phyloP scores from a whole-genome alignment of 2,888 invertebrate genomes.

The Leptogaster cylindrica region DNA sequence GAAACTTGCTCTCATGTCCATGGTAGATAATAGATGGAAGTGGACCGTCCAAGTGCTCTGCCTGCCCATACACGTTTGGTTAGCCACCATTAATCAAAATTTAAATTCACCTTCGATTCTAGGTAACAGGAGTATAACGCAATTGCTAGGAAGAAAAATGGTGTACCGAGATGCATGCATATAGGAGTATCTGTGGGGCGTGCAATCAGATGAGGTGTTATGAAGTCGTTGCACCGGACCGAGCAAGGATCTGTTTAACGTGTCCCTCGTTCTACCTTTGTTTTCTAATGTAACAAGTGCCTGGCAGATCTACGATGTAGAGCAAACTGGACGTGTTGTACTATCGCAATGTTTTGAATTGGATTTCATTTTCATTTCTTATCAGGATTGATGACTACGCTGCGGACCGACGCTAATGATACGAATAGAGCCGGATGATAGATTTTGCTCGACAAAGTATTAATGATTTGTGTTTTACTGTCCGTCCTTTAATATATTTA shows the following conservation, averaged over 20 bases:
- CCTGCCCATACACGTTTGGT: neutral
- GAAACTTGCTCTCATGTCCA: slow-evolving; percentile 13
- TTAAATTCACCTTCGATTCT: slow-evolving; percentile 38
- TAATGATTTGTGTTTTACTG: too few relatives aligned
- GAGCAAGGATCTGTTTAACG: neutral
- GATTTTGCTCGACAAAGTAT: too few relatives aligned
- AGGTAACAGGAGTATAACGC: slow-evolving; percentile 39
- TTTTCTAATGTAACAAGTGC: slow-evolving; percentile 31
- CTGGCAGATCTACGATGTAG: neutral
- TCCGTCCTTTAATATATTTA: too few relatives aligned
- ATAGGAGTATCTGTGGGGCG: neutral
- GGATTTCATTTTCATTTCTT: slow-evolving; percentile 10
- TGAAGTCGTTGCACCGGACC: slow-evolving; percentile 4
- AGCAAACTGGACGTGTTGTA: neutral
- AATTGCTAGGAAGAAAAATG: slow-evolving; percentile 22
- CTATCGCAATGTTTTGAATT: slow-evolving; percentile 10
- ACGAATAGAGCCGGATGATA: too few relatives aligned
- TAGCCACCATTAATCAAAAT: slow-evolving; percentile 36
- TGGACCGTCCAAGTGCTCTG: neutral
- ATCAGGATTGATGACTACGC: slow-evolving; percentile 24
- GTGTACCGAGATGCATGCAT: neutral
- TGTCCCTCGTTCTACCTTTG: neutral
- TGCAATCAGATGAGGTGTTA: neutral
- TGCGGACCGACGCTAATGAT: neutral
- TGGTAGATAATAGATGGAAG: slow-evolving; percentile 2